Evolutionary conservation across 2,797 vertebrate species (phyloP).

Genomic region (Sebastes alutus): DNA sequence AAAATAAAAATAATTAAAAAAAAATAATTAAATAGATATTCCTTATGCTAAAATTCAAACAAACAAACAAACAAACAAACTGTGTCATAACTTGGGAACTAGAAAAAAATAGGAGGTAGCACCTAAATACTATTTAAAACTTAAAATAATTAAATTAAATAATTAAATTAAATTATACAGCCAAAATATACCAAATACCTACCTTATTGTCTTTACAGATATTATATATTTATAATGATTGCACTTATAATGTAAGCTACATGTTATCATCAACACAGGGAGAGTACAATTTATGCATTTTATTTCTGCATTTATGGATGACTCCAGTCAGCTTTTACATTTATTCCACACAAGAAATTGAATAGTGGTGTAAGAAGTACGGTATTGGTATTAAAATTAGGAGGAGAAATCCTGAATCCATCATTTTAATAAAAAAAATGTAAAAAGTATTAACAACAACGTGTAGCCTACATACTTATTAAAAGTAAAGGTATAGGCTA

Average conservation of each 20-base stretch:
- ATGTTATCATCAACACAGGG: background rate
- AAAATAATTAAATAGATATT: too few relatives aligned
- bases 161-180: background rate
- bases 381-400: too few relatives aligned
- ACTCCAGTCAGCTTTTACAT: background rate
- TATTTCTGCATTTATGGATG: background rate
- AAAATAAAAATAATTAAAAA: too few relatives aligned
- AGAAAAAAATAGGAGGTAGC: too few relatives aligned
- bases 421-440: background rate
- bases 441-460: background rate
- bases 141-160: too few relatives aligned
- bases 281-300: background rate
- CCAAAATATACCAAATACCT: background rate
- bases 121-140: too few relatives aligned
- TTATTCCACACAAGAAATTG: background rate
- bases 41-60: too few relatives aligned
- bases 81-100: too few relatives aligned
- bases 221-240: too few relatives aligned
- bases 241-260: background rate
- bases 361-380: background rate
- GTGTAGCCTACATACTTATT: background rate
- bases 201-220: background rate
- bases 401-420: background rate
- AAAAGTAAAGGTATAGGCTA: background rate
- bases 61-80: too few relatives aligned